Base-by-base conservation (phyloP, 2,888 invertebrate species). In the Liopterus haemorrhoidalis region DNA sequence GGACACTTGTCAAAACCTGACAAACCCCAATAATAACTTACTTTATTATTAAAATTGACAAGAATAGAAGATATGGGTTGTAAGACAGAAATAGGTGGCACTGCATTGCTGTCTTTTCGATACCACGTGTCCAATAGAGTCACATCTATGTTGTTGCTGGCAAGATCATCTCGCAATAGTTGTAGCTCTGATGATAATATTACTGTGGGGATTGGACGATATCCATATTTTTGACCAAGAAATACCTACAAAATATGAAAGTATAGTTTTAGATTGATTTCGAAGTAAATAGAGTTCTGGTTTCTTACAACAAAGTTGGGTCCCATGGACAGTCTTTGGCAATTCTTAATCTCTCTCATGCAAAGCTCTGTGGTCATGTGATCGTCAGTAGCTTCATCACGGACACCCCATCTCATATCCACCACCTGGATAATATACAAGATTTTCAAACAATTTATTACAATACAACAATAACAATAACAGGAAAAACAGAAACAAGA, bases 281-380 rank as follows among this genome's bases (percentile, higher is more conserved):
- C 12, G 8, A n/a, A 16, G 15, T 20, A 27, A 24, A 4, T 11
- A 35, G 24, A 24, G 39, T 25, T 19, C 31, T 41, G 48, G 20
- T 36, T 50, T 59, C 68, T 64, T 65, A 84, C 95, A 47, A 97
- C 94, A 66, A 97, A 97, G 69, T 96, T 96, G 0, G 96, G 95
- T 0, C 96, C 96, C 88, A 96, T 94, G 1, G 95, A 95, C 1
- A 96, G 73, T 2, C 96, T 76, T 66, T 97, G 96, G 62, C 96
- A 97, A 68, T 96, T 97, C 68, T 91, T 88, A 50, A 97, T 96
- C 72, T 97, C 97, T 51, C 90, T 81, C 92, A 97, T 95, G 64
- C 97, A 97, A 0, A 97, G 78, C 60, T 95, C 93, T 0, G 96
- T 96, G 14, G 96, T 97, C 95, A 95, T 95, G 72, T 97, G 97